These are phyloP conservation scores for Benthochromis sp. DNA, from an alignment of 2,113 vertebrate genomes.

Conservation along the genomic window DNA sequence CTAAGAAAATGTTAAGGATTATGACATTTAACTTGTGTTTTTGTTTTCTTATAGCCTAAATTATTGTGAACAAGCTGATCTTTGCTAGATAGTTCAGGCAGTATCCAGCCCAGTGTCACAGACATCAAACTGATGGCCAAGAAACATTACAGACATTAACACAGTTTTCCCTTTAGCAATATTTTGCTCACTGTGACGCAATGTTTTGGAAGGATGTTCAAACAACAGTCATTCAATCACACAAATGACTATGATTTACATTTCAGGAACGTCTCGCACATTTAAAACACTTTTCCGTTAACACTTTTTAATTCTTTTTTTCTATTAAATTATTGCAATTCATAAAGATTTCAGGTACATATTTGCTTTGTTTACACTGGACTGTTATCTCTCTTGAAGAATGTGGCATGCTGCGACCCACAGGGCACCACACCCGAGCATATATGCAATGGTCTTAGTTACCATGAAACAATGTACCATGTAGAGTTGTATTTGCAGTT, in stretches of 20 bases:
- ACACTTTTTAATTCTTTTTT: neutral
- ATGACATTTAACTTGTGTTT: neutral
- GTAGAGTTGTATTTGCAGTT: neutral
- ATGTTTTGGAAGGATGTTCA: neutral
- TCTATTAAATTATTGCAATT: rapidly evolving
- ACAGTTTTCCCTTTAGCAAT: neutral
- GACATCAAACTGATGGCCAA: neutral
- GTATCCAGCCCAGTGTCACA: neutral
- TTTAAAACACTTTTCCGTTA: neutral
- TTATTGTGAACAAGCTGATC: neutral
- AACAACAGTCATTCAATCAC: neutral
- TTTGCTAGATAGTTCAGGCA: neutral
- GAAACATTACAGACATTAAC: neutral
- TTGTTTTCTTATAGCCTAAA: neutral
- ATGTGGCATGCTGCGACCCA: rapidly evolving
- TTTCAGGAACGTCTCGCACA: neutral
- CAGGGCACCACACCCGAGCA: neutral
- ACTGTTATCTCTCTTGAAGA: neutral
- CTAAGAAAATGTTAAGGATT: neutral
- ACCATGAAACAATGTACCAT: neutral
- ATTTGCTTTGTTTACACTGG: neutral
- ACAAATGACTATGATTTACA: rapidly evolving
- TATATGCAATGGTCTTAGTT: neutral
- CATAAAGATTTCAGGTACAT: neutral
- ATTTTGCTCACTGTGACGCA: neutral